Base-by-base conservation (phyloP, 92 coral and sea anemone species). In the Porites evermanni region DNA sequence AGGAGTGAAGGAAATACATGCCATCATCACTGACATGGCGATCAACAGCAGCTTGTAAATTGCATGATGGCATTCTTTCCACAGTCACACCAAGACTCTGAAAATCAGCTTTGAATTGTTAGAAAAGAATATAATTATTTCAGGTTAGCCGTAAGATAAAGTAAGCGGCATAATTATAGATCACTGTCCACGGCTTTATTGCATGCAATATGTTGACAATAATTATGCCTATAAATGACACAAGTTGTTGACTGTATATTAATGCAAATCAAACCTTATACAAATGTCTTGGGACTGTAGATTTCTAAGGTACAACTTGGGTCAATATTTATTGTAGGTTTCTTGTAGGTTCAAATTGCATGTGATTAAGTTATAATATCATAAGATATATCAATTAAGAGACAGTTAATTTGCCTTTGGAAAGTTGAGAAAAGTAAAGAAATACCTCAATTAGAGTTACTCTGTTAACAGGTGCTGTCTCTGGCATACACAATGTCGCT, bases 401-500 rank as follows among this genome's bases (percentile, higher is more conserved):
- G 12, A 54, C 60, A 54, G 60, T 13, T 10, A 8, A 54, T 10
- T 54, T 54, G 60, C 61, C 61, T 14, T 56, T 56, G 13, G 13
- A 29, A 38, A 38, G 0, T 38, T 38, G 47, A 11, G 38, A 70
- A 70, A 70, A 21, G 6, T 3, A 20, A 8, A 20, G 32, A 58
- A 53, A 4, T 90, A 87, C 95, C 95, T 90, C 91, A 18, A 93
- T 93, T 24, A 93, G 71, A 44, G 69, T 71, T 66, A 78, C 91
- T 67, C 83, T 75, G 66, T 85, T 82, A 8, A 67, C 12, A 0
- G 95, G 95, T 18, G 95, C 93, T 44, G 87, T 61, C 17, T 90
- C 95, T 10, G 95, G 95, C 95, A 93, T 93, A 47, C 89, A 84
- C 21, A 93, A 54, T 26, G 79, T 90, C 9, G 91, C 90, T 71